Evolutionary conservation across 2,888 invertebrate species (phyloP), one percentile per base, ranked within the genome.

Genomic region (Buathra laborator): DNA sequence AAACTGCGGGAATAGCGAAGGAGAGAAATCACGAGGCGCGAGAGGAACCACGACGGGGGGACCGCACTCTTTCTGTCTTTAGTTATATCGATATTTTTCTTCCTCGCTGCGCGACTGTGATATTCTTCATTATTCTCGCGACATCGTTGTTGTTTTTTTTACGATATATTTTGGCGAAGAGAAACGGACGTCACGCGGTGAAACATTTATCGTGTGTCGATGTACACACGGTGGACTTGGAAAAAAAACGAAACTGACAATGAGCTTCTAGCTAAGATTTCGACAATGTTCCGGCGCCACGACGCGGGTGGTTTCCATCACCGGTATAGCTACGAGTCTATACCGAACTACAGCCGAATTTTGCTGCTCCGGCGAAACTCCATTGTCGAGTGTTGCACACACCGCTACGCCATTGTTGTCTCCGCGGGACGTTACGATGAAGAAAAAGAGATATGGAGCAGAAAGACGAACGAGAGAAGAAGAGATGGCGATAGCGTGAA

Each of bases 261-360:
- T 71, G 70, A 37, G 29, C 37, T 71, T 68, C 62, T 37, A 59
- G 79, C 53, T 64, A 66, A 83, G 48, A 81, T 81, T 85, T 81
- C 80, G 80, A 37, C 59, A 74, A 59, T 89, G 89, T 88, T 87
- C 87, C 85, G 87, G 87, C 87, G 87, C 87, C 86, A 80, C 89
- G 72, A 89, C 87, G 89, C 89, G 91, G 90, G 91, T 91, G 91
- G 90, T 79, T 88, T 84, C 83, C 87, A 56, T 80, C 81, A 81
- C 81, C 83, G 5, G 59, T 10, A 10, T 43, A 16, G 66, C 66
- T 37, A 37, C 24, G 29, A 29, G 10, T 59, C 59, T 59, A 19
- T 59, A 53, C 59, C 24, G 59, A 9, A 10, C 59, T 59, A 4
- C 9, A 19, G 59, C 5, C 59, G 59, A 59, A 59, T 29, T 59